Evolutionary conservation across 2,888 invertebrate genomes (phyloP), one percentile per base, ranked within the genome.

Genomic region (Plutella xylostella): DNA sequence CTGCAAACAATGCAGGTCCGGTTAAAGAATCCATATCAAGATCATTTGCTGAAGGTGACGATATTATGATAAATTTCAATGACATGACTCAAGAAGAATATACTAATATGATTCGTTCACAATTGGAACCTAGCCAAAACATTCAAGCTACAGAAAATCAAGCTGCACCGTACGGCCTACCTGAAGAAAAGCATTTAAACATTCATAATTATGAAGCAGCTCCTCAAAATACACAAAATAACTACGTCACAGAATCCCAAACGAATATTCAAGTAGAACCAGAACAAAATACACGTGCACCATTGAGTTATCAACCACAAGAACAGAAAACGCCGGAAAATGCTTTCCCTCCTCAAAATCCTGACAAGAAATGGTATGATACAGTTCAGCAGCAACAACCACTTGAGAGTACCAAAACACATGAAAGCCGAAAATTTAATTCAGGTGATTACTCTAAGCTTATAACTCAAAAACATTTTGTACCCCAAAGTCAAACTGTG

Each of bases 61-160:
- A 83, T 31, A 60, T 82, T 18, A 68, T 78, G 49, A 74, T 83
- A 12, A 80, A 83, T 57, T 83, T 83, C 50, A 64, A 58, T 55
- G 72, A 83, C 12, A 80, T 83, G 80, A 72, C 76, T 11, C 64
- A 74, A 34, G 73, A 76, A 42, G 74, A 83, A 45, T 83, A 83
- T 42, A 69, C 69, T 18, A 68, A 67, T 50, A 73, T 80, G 68
- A 65, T 82, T 42, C 63, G 68, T 45, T 61, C 69, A 40, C 66
- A 77, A 51, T 45, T 78, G 45, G 58, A 63, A 45, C 53, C 68
- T 2, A 64, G 57, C 35, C 47, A 48, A 21, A 56, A 54, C 17
- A 34, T 21, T 4, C 34, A 22, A 15, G 33, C 15, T 14, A 34
- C 15, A 14, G 21, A 43, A 43, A 39, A 25, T 14, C 34, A 30